phyloP scores from a whole-genome alignment of 2,797 vertebrate species.

The Apogon hyalosoma region DNA sequence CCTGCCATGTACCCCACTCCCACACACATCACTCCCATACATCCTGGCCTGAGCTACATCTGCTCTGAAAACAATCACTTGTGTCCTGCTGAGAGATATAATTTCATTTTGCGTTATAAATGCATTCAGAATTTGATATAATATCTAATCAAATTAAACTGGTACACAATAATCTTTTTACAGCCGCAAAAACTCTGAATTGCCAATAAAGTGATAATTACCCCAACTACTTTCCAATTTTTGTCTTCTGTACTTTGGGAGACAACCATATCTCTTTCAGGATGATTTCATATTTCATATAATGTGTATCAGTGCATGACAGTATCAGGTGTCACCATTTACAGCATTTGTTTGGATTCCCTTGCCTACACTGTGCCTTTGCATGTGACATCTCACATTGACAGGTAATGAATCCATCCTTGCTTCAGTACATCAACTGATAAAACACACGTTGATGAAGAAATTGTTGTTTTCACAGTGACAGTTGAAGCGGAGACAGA shows the following conservation, averaged over 20 bases:
- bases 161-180: not conserved
- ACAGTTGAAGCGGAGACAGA: conserved; percentile 1
- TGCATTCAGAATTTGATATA: conserved; percentile 1
- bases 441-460: conserved; percentile 21
- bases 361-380: conserved; percentile 1
- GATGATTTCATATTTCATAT: not conserved
- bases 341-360: conserved; percentile 19
- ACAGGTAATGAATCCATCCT: conserved; percentile 15
- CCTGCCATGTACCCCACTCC: conserved; percentile 59
- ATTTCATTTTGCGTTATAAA: conserved; percentile 21
- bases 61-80: conserved; percentile 41
- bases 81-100: conserved; percentile 9
- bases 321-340: conserved; percentile 15
- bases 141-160: not conserved
- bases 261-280: not conserved
- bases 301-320: conserved; percentile 1
- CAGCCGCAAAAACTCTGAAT: too few species aligned
- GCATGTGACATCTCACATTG: conserved; percentile 2
- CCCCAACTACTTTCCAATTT: not conserved
- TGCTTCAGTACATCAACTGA: conserved; percentile 19
- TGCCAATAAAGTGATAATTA: too few species aligned
- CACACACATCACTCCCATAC: conserved; percentile 56
- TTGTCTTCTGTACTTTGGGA: not conserved
- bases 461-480: conserved; percentile 20
- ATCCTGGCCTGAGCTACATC: conserved; percentile 36